Evolutionary conservation across 2,797 vertebrate genomes (phyloP).

Genomic region (Oreortyx pictus): DNA sequence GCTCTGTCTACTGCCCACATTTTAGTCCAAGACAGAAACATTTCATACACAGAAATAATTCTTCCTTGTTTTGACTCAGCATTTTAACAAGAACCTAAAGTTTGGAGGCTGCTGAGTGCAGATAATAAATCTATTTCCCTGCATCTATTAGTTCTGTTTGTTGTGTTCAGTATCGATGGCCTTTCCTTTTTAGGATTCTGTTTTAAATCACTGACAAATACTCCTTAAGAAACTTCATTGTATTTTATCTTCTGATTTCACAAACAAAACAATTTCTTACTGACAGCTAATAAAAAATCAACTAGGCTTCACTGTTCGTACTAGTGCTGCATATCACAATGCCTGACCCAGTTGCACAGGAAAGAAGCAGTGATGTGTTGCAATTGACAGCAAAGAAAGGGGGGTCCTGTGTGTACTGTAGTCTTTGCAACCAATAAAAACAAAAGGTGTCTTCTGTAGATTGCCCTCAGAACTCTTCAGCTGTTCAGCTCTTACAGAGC

Average conservation of each 20-base stretch:
- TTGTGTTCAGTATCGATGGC: neutral
- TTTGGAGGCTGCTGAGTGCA: neutral
- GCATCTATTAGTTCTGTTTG: neutral
- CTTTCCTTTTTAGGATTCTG: neutral
- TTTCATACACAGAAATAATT: neutral
- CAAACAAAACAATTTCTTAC: neutral
- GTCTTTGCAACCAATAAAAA: neutral
- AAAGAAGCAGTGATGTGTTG: neutral
- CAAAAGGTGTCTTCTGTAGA: neutral
- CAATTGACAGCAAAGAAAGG: neutral
- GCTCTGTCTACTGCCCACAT: neutral
- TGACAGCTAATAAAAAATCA: conserved; percentile 3
- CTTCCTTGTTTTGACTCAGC: neutral
- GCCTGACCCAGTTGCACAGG: neutral
- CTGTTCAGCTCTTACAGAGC: neutral
- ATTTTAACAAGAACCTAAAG: neutral
- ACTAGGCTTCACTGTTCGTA: neutral
- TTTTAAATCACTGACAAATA: conserved; percentile 26
- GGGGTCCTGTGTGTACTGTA: neutral
- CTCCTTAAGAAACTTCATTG: conserved; percentile 9
- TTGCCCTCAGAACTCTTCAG: neutral
- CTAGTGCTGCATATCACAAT: neutral
- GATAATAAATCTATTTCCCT: neutral
- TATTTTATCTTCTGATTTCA: conserved; percentile 7
- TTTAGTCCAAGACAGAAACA: neutral